phyloP scores from a whole-genome alignment of 1,140 invertebrate genomes.

The Drosophila melanogaster region Release_6_plus_ISO1_MT NT_033777.3:7849001-7849500 shows the following conservation, averaged over 20 bases:
- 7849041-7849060: constrained; percentile 83
- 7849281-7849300: constrained; percentile 82
- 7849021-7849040: constrained; percentile 81
- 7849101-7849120: constrained; percentile 14
- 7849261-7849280: constrained; percentile 76
- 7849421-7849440: constrained; percentile 46
- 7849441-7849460: constrained; percentile 43
- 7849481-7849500: constrained; percentile 42
- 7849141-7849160: constrained; percentile 13
- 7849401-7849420: constrained; percentile 6
- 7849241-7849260: constrained; percentile 66
- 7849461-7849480: constrained; percentile 57
- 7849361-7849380: constrained; percentile 58
- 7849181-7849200: constrained; percentile 23
- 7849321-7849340: constrained; percentile 79
- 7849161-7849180: constrained; percentile 25
- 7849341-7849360: constrained; percentile 83
- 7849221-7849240: constrained; percentile 78
- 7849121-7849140: neutral
- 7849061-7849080: constrained; percentile 63
- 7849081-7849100: constrained; percentile 22
- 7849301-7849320: constrained; percentile 79
- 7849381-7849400: constrained; percentile 16
- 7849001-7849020: constrained; percentile 58
- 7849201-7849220: constrained; percentile 51